Base-by-base conservation (phyloP, 2,113 vertebrate species). In the Psittacara wagleri region DNA sequence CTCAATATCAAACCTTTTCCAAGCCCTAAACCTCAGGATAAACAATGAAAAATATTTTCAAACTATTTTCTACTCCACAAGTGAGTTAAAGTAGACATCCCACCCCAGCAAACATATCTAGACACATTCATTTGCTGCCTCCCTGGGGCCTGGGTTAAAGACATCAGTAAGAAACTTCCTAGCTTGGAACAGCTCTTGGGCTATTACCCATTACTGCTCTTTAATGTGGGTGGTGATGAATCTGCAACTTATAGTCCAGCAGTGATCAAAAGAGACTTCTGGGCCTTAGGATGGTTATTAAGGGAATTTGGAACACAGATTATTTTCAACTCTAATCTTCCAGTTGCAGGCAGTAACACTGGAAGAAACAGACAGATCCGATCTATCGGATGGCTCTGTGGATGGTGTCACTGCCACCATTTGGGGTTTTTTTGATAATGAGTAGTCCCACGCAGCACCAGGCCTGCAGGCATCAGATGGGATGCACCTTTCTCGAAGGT, bases 341-440 rank as follows among this genome's bases (percentile, higher is more conserved):
- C 29, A 27, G 14, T 37, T 55, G 17, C 4, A 4, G 25, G 9
- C 18, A 66, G 33, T 0, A 2, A 39, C 43, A 69, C 0, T 6
- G 24, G 44, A 64, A 85, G 54, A 33, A 91, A 51, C 11, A 66
- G 54, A 37, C 2, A 5, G 10, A 15, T 6, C 2, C 28, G 66
- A 28, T 29, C 14, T 70, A 20, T 20, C 23, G 13, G 23, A 12
- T 44, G 55, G 5, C 24, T 82, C 18, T 4, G 1, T 77, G 44
- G 17, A 49, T 74, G 17, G 39, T 54, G 37, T 27, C 28, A 27
- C 49, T 7, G 3, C 6, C 74, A 77, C 20, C 25, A 0, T 29
- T 72, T 48, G 7, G 11, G 17, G 2, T 0, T 74, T 74, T 74
- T 68, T 63, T 4, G 5, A 16, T 31, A 43, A 48, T 28, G 28